Evolutionary conservation across 2,888 invertebrate species (phyloP).

Genomic region (Eurytoma adleriae): DNA sequence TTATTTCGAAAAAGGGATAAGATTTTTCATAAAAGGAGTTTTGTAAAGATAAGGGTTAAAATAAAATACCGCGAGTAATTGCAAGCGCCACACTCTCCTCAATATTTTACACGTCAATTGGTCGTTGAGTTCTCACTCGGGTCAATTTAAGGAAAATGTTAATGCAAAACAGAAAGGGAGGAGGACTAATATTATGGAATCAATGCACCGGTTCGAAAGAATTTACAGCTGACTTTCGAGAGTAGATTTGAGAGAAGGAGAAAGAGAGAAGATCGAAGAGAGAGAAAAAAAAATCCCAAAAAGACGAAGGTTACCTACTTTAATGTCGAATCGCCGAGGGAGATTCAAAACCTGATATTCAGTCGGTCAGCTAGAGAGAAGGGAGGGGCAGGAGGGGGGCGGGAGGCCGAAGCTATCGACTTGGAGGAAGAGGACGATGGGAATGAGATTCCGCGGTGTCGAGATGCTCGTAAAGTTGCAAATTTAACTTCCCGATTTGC

Average conservation of each 20-base stretch:
- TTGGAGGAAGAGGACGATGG: constrained; percentile 52
- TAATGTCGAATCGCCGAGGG: constrained; percentile 63
- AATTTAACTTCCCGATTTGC: constrained; percentile 63
- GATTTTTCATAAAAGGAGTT: constrained; percentile 25
- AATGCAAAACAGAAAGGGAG: background rate
- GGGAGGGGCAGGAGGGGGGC: constrained; percentile 42
- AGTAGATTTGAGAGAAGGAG: constrained; percentile 8
- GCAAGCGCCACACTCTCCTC: constrained; percentile 35
- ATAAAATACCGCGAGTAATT: constrained; percentile 35
- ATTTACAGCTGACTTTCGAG: constrained; percentile 45
- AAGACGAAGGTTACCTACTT: constrained; percentile 67
- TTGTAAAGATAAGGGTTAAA: constrained; percentile 6
- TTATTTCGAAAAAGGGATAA: background rate
- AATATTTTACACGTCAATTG: constrained; percentile 38
- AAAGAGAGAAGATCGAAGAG: constrained; percentile 19
- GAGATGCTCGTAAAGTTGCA: constrained; percentile 69
- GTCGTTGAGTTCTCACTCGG: constrained; percentile 29
- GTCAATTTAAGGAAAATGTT: constrained; percentile 32
- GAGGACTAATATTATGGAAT: constrained; percentile 42
- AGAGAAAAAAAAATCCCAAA: constrained; percentile 31
- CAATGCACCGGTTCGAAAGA: constrained; percentile 50
- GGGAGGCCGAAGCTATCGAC: constrained; percentile 53
- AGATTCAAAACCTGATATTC: constrained; percentile 69
- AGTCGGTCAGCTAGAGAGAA: constrained; percentile 54
- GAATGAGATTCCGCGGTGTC: constrained; percentile 62